Conservation (phyloP, 1,140 invertebrate genomes). For the Drepana arcuata region DNA sequence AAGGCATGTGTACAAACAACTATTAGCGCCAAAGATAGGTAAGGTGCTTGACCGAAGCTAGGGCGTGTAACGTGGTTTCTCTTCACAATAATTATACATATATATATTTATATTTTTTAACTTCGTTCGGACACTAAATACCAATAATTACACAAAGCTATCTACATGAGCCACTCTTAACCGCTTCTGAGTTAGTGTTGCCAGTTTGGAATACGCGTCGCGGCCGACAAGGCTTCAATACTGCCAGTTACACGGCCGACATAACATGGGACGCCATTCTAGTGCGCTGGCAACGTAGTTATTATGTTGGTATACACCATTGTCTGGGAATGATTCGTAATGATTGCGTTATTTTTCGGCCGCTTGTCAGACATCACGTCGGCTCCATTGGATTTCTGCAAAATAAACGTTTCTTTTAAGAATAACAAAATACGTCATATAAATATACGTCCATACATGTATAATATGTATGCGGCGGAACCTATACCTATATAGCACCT, state of each 20-base stretch:
- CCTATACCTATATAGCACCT: no score
- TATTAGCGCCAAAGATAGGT: constrained; percentile 34
- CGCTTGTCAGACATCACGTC: constrained; percentile 38
- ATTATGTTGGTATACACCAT: constrained; percentile 30
- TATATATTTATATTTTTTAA: constrained; percentile 40
- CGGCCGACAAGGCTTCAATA: constrained; percentile 5
- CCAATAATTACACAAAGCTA: constrained; percentile 69
- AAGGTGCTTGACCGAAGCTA: constrained; percentile 32
- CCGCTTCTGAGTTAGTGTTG: constrained; percentile 32
- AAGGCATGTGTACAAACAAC: constrained; percentile 19
- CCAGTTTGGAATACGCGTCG: constrained; percentile 22
- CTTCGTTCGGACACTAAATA: constrained; percentile 58
- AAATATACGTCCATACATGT: no score
- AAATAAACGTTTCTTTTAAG: no score
- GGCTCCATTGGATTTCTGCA: constrained; percentile 39
- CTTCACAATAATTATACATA: constrained; percentile 18
- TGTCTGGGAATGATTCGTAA: constrained; percentile 63
- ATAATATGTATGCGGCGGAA: no score
- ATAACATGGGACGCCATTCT: constrained; percentile 10
- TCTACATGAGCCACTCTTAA: constrained; percentile 64
- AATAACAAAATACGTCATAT: no score
- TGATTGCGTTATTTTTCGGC: constrained; percentile 50
- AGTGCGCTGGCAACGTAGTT: constrained; percentile 31
- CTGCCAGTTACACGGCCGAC: no score
- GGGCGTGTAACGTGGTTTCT: constrained; percentile 24